Evolutionary conservation across 2,113 vertebrate species (phyloP).

Genomic region (Eulemur rufifrons): DNA sequence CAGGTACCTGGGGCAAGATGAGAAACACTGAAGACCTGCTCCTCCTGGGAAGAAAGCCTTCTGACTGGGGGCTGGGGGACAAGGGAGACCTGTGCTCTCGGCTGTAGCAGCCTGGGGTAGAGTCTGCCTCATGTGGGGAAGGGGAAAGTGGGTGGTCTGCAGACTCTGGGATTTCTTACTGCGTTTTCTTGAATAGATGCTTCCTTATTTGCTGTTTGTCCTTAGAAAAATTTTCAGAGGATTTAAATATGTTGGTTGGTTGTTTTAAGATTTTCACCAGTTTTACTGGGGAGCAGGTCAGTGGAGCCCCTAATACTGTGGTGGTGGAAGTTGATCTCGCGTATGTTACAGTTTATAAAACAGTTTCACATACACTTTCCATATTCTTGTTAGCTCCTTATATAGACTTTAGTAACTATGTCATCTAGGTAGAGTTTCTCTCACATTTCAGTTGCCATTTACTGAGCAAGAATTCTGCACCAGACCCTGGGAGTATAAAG

Average conservation of each 20-base stretch:
- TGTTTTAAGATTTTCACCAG: neutral
- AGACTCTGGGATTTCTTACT: neutral
- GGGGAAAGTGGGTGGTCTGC: neutral
- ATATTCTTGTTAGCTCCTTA: neutral
- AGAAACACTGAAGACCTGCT: neutral
- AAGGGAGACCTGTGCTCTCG: neutral
- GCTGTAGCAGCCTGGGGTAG: neutral
- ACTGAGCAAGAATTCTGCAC: neutral
- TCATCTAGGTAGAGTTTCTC: neutral
- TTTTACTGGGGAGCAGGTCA: neutral
- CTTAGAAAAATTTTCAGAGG: neutral
- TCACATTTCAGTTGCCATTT: neutral
- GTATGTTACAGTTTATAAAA: neutral
- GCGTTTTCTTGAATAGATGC: neutral
- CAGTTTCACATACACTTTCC: neutral
- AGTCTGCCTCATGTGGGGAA: neutral
- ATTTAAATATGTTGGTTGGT: neutral
- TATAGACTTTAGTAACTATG: neutral
- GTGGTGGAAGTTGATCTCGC: neutral
- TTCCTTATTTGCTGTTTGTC: neutral
- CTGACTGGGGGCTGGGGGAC: neutral
- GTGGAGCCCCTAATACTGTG: too few species aligned
- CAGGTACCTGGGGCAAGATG: neutral
- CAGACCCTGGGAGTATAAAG: neutral
- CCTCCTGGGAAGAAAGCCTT: neutral